These are phyloP conservation scores for Anguilla megastoma DNA, from an alignment of 2,797 vertebrate species.

Conservation along the genomic window DNA sequence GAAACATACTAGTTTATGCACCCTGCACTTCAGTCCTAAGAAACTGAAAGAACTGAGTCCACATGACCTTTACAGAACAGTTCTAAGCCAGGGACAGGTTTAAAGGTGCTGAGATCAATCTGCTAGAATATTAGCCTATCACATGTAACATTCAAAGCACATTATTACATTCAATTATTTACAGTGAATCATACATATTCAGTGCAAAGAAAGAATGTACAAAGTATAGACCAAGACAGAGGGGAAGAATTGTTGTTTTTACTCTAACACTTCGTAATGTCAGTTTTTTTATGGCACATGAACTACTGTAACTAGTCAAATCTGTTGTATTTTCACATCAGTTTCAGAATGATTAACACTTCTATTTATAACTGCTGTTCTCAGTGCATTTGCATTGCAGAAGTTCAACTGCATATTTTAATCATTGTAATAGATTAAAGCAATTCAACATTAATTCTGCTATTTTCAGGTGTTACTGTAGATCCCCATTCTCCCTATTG, in stretches of 20 bases:
- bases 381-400: too few relatives aligned
- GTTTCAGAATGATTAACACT: too few relatives aligned
- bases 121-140: neutral
- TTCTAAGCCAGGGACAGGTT: neutral
- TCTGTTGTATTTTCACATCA: too few relatives aligned
- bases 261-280: too few relatives aligned
- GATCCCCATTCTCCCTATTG: neutral
- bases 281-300: too few relatives aligned
- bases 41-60: neutral
- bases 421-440: too few relatives aligned
- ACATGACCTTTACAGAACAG: neutral
- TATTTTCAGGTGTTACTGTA: too few relatives aligned
- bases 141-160: neutral
- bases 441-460: neutral
- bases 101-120: neutral
- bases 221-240: neutral
- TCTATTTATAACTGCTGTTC: too few relatives aligned
- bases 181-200: neutral
- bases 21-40: neutral
- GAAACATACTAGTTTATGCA: neutral
- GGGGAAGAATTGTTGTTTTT: neutral
- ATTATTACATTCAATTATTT: neutral
- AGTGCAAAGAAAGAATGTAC: neutral
- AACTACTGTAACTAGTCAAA: too few relatives aligned
- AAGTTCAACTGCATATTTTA: too few relatives aligned